Percentiles rank a stretch among this genome's conserved stretches.
phyloP scores from a whole-genome alignment of 2,797 vertebrate genomes.

The Acestrorhynchus altus region DNA sequence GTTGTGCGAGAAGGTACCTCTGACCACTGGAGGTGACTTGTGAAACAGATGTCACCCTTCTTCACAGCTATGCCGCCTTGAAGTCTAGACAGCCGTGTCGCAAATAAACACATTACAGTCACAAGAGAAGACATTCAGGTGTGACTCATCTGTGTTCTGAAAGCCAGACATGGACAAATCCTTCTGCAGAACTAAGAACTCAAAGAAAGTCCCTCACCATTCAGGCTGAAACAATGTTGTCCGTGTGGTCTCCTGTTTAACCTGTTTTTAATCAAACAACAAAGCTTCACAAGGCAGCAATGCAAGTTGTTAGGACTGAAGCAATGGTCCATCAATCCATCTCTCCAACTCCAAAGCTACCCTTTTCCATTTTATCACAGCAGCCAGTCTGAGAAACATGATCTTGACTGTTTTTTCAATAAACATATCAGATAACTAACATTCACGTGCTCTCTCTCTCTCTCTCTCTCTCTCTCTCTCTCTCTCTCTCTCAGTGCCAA shows the following conservation, averaged over 20 bases:
- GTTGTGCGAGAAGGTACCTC: neutral
- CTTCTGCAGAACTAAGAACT: neutral
- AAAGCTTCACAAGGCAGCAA: no score
- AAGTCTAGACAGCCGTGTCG: slow-evolving; percentile 34
- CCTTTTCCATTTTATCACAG: no score
- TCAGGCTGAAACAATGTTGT: neutral
- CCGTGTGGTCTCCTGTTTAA: neutral
- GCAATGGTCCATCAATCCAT: no score
- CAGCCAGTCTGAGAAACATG: no score
- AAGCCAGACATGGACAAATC: neutral
- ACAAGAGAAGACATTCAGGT: slow-evolving; percentile 1
- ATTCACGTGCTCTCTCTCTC: no score
- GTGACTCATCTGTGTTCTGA: slow-evolving; percentile 25
- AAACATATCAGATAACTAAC: no score
- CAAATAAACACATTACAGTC: slow-evolving; percentile 27
- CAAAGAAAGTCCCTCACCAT: no score
- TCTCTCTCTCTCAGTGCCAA: slow-evolving; percentile 58
- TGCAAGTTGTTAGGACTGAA: no score
- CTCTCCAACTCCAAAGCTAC: no score
- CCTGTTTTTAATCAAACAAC: neutral
- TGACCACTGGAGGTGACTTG: neutral
- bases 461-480: slow-evolving; percentile 6
- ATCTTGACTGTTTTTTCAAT: no score
- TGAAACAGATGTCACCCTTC: neutral
- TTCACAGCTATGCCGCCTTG: neutral